Base-by-base conservation (phyloP, 2,888 invertebrate species). In the Orchestes rusci region DNA sequence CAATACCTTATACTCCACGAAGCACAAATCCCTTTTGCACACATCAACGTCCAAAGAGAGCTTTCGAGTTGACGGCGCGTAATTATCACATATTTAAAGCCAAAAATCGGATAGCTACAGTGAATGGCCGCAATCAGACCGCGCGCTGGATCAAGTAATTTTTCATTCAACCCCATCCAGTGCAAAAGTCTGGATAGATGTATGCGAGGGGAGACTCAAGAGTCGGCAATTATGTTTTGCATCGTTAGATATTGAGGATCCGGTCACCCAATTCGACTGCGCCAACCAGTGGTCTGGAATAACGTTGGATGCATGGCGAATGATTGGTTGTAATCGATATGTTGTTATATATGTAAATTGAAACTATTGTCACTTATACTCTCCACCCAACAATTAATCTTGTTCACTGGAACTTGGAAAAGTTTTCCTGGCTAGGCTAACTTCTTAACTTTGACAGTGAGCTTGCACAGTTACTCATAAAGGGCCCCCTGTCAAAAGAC, bases 241-340 rank as follows among this genome's bases (percentile, higher is more conserved):
- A 60, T 66, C 67, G 66, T 67, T 67, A 66, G 66, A 64, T 63
- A 62, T 60, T 58, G 63, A 66, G 65, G 64, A 65, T 65, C 65
- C 64, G 62, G 62, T 62, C 62, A 63, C 61, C n/a, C n/a, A n/a
- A n/a, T n/a, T n/a, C 59, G 54, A 56, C 59, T 55, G 59, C 59
- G 57, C 55, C 53, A 57, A 53, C 48, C 53, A 43, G 39, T 34
- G 46, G 51, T 43, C 36, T 43, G 42, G 18, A 15, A 15, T 27
- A 23, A n/a, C n/a, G n/a, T n/a, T n/a, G n/a, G n/a, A n/a, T n/a
- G n/a, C n/a, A n/a, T n/a, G n/a, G n/a, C n/a, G n/a, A n/a, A n/a
- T n/a, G n/a, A n/a, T n/a, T n/a, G n/a, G n/a, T n/a, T n/a, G n/a
- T n/a, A n/a, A n/a, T n/a, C n/a, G n/a, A n/a, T n/a, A n/a, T n/a